Conservation (phyloP, 2,797 vertebrate species). For the Pogoniulus pusillus region DNA sequence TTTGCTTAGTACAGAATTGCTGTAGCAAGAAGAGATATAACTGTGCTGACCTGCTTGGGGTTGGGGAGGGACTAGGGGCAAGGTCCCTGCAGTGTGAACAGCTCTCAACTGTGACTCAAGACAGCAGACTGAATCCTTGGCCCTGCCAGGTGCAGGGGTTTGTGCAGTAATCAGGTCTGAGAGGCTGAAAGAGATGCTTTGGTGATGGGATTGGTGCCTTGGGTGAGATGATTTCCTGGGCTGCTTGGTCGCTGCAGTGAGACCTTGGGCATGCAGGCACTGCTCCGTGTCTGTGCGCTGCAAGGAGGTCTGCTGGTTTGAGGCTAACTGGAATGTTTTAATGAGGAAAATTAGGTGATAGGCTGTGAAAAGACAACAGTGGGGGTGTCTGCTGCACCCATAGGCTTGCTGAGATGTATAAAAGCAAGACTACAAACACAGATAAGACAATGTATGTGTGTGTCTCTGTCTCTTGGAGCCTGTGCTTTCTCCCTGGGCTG, state of each 20-base stretch:
- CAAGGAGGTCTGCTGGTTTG: too few relatives aligned
- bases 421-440: too few relatives aligned
- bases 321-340: too few relatives aligned
- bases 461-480: too few relatives aligned
- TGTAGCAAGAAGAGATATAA: neutral
- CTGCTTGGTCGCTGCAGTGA: neutral
- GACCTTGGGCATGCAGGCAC: neutral
- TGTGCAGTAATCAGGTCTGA: neutral
- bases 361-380: too few relatives aligned
- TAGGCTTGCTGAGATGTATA: too few relatives aligned
- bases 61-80: neutral
- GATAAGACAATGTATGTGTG: too few relatives aligned
- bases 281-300: neutral
- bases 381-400: too few relatives aligned
- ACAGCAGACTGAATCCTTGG: neutral
- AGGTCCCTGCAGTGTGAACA: neutral
- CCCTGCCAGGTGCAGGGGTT: neutral
- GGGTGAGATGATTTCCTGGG: neutral
- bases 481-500: too few relatives aligned
- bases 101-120: neutral
- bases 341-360: too few relatives aligned
- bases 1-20: neutral
- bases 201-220: neutral
- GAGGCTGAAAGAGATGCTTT: neutral
- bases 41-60: neutral